Base-by-base conservation (phyloP, 92 coral and sea anemone species). In the Heliopora coerulea region DNA sequence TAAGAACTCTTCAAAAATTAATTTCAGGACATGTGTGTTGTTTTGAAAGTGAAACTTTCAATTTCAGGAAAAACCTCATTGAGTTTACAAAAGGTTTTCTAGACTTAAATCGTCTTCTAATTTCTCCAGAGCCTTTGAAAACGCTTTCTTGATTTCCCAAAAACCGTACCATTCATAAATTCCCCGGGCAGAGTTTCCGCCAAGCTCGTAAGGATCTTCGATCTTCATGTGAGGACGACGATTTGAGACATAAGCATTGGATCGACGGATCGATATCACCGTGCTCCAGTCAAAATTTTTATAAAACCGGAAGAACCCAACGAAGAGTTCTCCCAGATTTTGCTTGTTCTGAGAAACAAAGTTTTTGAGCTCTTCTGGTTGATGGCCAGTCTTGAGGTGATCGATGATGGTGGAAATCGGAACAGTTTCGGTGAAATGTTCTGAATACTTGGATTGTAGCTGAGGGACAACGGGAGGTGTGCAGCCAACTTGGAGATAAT, bases 231-330 rank as follows among this genome's bases (percentile, higher is more conserved):
- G 40, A 11, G 74, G 74, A 17, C 74, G 74, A 48, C 54, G 49
- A 67, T 67, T 67, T 23, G 74, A 46, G 58, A 67, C 74, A 67
- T 25, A 44, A 13, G 57, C 74, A 29, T 48, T 27, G 32, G 58
- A 15, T 27, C 74, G 34, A 19, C 74, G 44, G 59, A 67, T 67
- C 0, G 87, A 83, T 19, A 86, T 52, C 32, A 86, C 87, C 39
- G 46, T 8, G 23, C 59, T 33, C 91, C 91, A 86, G 60, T 74
- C 49, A n/a, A 83, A 86, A 23, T 41, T 60, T 25, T 85, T 73
- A 56, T 49, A 89, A 64, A 83, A 89, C 65, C 85, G 88, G 41
- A 89, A 89, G 58, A 89, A 89, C 7, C 96, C 96, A 18, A 86
- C 56, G 6, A 89, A 60, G 31, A 89, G 86, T 65, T 86, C 90